A percentile compares a stretch with the other conserved stretches of the same genome.
Evolutionary conservation across 2,888 invertebrate genomes (phyloP).

Genomic region (Notodonta ziczac): DNA sequence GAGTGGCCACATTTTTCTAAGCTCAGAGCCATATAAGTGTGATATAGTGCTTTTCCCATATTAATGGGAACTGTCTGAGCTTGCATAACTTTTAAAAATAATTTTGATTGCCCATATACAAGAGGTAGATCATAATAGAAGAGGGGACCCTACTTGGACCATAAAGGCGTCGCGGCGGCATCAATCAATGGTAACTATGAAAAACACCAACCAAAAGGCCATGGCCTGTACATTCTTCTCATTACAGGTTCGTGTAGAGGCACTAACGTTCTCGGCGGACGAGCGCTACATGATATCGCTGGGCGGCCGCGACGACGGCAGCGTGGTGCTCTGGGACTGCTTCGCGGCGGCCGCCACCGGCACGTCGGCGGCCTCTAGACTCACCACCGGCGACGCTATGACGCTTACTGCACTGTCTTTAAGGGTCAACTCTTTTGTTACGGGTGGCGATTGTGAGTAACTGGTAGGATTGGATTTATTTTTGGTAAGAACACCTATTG

Average conservation of each 20-base stretch:
- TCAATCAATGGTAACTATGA: too few species aligned
- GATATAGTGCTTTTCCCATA: too few species aligned
- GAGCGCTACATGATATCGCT: conserved; percentile 93
- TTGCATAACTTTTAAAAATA: too few species aligned
- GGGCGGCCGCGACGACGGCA: conserved; percentile 96
- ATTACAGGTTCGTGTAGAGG: conserved; percentile 89
- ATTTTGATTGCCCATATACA: too few species aligned
- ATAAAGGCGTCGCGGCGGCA: too few species aligned
- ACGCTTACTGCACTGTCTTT: conserved; percentile 82
- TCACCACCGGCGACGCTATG: conserved; percentile 89
- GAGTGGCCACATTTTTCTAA: too few species aligned
- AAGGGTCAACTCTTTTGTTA: conserved; percentile 87
- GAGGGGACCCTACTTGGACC: too few species aligned
- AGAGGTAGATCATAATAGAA: too few species aligned
- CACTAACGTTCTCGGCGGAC: conserved; percentile 92
- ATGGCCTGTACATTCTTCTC: background rate
- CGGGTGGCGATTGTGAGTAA: conserved; percentile 88
- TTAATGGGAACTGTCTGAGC: too few species aligned
- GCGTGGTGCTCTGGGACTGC: conserved; percentile 94
- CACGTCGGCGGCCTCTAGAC: conserved; percentile 84
- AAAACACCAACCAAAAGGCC: too few species aligned
- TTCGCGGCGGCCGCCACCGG: conserved; percentile 86
- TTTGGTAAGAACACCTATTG: background rate
- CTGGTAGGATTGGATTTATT: background rate
- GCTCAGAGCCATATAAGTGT: too few species aligned